A percentile compares a stretch with the other conserved stretches of the same genome.
Evolutionary conservation across 2,888 invertebrate species (phyloP).

Genomic region (Ariolimax columbianus): DNA sequence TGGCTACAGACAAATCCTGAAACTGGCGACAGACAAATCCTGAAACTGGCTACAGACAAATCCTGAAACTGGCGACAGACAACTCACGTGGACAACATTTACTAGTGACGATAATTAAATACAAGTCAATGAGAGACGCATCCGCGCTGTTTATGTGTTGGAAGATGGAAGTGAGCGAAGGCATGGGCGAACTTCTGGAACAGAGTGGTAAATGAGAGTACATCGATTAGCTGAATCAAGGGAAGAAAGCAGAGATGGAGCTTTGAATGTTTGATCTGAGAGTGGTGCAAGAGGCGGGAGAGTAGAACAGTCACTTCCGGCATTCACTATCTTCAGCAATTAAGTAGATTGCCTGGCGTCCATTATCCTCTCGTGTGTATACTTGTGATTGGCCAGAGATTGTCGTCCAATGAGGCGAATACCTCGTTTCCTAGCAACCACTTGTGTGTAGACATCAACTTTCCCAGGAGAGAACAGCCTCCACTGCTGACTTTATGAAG

Average conservation of each 20-base stretch:
- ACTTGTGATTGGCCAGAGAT: background rate
- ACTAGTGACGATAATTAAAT: no score
- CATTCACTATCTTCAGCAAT: background rate
- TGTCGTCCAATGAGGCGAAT: background rate
- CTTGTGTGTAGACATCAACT: background rate
- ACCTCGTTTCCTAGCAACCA: constrained; percentile 19
- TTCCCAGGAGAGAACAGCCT: background rate
- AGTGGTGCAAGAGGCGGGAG: background rate
- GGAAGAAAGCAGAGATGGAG: background rate
- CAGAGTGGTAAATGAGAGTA: background rate
- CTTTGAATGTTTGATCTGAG: background rate
- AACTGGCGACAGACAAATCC: no score
- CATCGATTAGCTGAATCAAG: background rate
- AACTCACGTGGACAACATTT: no score
- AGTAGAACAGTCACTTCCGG: background rate
- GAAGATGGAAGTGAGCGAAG: no score
- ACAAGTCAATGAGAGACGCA: no score
- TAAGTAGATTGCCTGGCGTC: background rate
- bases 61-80: no score
- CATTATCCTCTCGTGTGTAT: background rate
- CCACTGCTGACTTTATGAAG: background rate
- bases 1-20: no score
- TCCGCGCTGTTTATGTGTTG: no score
- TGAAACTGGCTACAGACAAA: no score
- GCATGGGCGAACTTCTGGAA: no score